These are phyloP conservation scores for Camelus dromedarius DNA, from an alignment of 2,113 vertebrate species.

Conservation along the genomic window DNA sequence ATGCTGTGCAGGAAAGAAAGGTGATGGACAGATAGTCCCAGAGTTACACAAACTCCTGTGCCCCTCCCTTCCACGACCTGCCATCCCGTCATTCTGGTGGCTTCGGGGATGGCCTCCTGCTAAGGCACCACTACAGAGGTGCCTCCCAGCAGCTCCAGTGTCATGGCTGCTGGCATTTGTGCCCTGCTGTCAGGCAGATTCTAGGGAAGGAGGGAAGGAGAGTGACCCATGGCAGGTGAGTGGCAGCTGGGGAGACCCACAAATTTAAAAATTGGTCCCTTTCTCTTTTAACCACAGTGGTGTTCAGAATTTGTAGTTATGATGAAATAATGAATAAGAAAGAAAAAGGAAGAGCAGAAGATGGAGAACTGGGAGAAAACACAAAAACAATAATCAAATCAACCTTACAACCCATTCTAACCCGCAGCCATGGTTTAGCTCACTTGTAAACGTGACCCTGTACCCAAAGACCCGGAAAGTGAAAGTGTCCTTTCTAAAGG, in stretches of 20 bases:
- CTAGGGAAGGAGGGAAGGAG: background rate
- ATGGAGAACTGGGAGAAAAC: background rate
- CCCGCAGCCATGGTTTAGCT: background rate
- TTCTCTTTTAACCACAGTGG: background rate
- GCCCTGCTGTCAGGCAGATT: background rate
- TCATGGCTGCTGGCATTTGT: background rate
- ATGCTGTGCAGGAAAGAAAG: background rate
- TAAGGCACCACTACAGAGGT: background rate
- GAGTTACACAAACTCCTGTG: background rate
- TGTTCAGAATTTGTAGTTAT: background rate
- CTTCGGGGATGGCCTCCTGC: constrained; percentile 24
- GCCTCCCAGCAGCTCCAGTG: background rate
- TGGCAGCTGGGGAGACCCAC: background rate
- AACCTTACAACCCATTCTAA: background rate
- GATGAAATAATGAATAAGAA: background rate
- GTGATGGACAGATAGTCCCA: background rate
- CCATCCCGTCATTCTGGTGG: background rate
- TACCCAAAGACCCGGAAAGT: background rate
- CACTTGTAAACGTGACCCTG: background rate
- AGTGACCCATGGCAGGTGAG: background rate
- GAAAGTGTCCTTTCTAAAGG: background rate
- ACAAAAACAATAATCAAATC: background rate
- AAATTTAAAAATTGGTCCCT: background rate
- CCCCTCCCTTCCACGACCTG: background rate
- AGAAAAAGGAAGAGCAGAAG: background rate